Percentiles rank a stretch among this genome's conserved stretches.
phyloP scores from a whole-genome alignment of 2,797 vertebrate genomes.

The Smutsia gigantea region DNA sequence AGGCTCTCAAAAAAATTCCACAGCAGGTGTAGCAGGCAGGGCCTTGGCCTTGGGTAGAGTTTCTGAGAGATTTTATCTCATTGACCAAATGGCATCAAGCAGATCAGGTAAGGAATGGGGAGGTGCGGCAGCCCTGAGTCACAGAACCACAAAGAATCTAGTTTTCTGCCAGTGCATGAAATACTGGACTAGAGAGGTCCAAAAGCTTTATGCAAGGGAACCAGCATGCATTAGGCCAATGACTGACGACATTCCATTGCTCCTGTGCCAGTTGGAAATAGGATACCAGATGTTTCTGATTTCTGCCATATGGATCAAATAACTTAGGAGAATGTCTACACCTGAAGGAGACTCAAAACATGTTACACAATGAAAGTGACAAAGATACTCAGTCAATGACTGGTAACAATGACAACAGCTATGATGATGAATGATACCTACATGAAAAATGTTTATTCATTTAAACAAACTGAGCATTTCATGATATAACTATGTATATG shows the following conservation, averaged over 20 bases:
- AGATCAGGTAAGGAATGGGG: background rate
- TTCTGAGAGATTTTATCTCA: slow-evolving; percentile 19
- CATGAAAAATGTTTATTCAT: background rate
- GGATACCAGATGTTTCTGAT: slow-evolving; percentile 58
- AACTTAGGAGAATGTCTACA: background rate
- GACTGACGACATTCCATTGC: background rate
- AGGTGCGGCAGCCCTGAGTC: background rate
- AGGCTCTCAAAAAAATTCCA: background rate
- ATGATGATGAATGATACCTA: background rate
- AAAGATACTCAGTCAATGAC: background rate
- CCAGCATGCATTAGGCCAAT: slow-evolving; percentile 27
- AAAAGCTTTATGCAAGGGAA: slow-evolving; percentile 47
- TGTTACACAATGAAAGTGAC: background rate
- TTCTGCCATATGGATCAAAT: slow-evolving; percentile 15
- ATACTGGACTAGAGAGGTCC: slow-evolving; percentile 13
- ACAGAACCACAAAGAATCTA: slow-evolving; percentile 41
- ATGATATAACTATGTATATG: background rate
- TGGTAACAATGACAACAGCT: background rate
- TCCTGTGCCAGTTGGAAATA: slow-evolving; percentile 29
- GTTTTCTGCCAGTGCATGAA: slow-evolving; percentile 59
- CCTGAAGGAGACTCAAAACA: background rate
- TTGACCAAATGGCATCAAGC: background rate
- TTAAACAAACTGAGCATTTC: background rate
- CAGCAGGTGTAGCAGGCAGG: background rate
- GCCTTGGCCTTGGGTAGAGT: background rate